Base-by-base conservation (phyloP, 2,797 vertebrate genomes). In the Morelia viridis region DNA sequence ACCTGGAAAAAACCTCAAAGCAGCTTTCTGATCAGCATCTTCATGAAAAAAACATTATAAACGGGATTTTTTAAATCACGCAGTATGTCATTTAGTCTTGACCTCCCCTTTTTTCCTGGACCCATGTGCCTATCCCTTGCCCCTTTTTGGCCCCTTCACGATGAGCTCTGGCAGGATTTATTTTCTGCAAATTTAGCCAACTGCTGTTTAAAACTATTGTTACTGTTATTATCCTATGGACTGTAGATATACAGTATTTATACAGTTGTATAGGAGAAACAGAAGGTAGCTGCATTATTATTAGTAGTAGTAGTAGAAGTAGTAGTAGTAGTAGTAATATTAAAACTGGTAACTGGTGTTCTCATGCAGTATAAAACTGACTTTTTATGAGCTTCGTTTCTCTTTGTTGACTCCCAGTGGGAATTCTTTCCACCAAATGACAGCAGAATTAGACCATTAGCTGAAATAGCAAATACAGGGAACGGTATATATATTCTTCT, bases 401-500 rank as follows among this genome's bases (percentile, higher is more conserved):
- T 85, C 87, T 92, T 31, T 88, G 65, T 53, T 84, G 84, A 11
- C 41, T 92, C 62, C 60, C 85, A n/a, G 1, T 46, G 60, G 71
- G 86, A 87, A 65, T 35, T 91, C 19, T 22, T 31, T 12, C 35
- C 35, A 57, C 31, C 87, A 89, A 85, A 65, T 80, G 71, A 58
- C 68, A 56, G 85, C 89, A 92, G 65, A 87, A 90, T 80, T 6
- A 31, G 58, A 13, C 53, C n/a, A 46, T 68, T 88, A 89, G 71
- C 17, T 91, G 61, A 80, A 50, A 88, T 90, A 88, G 35, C 35
- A 64, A 93, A 26, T 50, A 46, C 22, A 88, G 57, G 53, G 58
- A 76, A 35, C 62, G 46, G 11, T 84, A 24, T 22, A 2, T 12
- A 50, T 46, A 76, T 19, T 50, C 35, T 41, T 61, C 15, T 83